Base-by-base conservation (phyloP, 1,140 invertebrate species). In the Drosophila kanapiae region DNA sequence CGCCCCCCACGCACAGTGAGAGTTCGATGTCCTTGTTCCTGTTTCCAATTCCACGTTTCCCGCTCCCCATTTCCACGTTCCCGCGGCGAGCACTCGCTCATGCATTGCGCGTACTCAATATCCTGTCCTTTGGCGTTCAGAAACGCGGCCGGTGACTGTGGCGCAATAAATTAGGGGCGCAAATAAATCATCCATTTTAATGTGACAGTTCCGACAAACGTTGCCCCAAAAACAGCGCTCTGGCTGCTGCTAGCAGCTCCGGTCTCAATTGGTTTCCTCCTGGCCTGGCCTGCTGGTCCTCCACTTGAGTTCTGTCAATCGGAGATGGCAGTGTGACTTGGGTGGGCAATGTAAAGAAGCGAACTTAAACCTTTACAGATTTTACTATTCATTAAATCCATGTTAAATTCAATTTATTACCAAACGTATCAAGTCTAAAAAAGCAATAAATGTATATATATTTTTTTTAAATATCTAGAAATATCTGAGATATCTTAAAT, bases 111-210 rank as follows among this genome's bases (percentile, higher is more conserved):
- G 85, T 88, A 84, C 84, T 80, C 84, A 87, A 87, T 88, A 88
- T 88, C 81, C 84, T 90, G 76, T 68, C 38, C 49, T 43, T 29
- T 58, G 7, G 18, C 40, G 38, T 42, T 31, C 43, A 42, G 54
- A 48, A 67, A 53, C 54, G 38, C 56, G 56, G 78, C 78, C 82
- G 68, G 27, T 75, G 80, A 48, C 71, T 78, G 76, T 70, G 84
- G 64, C 81, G 82, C 85, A 90, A 90, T 90, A 90, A 90, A 90
- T 90, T 90, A 90, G 77, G 75, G 78, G 58, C 81, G 76, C 85
- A 90, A 90, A 90, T 90, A 90, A 90, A 90, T 90, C 85, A 90
- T 90, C 85, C 85, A 90, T 90, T 90, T 90, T 90, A 90, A 90
- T 90, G 85, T 90, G 85, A 90, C 85, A 90, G 85, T 90, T 90